Conservation (phyloP, 1,140 invertebrate genomes). For the Trissolcus basalis region DNA sequence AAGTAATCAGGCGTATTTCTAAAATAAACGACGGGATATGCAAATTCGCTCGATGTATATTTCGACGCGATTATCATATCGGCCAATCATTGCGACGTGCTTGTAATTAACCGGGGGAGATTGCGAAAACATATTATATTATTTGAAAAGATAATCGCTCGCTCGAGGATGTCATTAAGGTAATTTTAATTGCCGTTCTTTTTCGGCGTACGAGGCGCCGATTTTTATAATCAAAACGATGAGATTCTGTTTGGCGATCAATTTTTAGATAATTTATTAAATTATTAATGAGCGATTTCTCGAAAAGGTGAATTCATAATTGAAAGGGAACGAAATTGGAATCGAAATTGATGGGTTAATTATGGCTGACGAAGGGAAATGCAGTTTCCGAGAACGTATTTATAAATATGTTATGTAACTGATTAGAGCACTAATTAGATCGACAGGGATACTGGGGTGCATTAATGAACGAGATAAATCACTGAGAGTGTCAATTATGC, state of each 20-base stretch:
- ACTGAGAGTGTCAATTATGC: conserved; percentile 53
- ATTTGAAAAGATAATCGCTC: conserved; percentile 20
- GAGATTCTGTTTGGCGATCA: not conserved
- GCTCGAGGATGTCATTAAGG: conserved; percentile 17
- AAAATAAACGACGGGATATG: conserved; percentile 51
- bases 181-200: conserved; percentile 33
- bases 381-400: not conserved
- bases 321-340: too few relatives aligned
- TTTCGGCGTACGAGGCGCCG: conserved; percentile 17
- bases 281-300: too few relatives aligned
- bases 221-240: conserved; percentile 9
- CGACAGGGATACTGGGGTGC: not conserved
- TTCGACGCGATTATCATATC: conserved; percentile 43
- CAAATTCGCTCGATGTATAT: conserved; percentile 29
- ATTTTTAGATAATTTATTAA: too few relatives aligned
- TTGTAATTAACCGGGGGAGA: conserved; percentile 27
- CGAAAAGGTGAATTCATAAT: too few relatives aligned
- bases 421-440: conserved; percentile 31
- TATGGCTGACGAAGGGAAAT: too few relatives aligned
- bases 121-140: conserved; percentile 14
- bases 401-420: conserved; percentile 7
- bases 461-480: conserved; percentile 43
- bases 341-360: too few relatives aligned
- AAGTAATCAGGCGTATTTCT: conserved; percentile 38
- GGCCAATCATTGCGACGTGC: conserved; percentile 33